phyloP scores from a whole-genome alignment of 2,113 vertebrate species.

The Silurus glanis region DNA sequence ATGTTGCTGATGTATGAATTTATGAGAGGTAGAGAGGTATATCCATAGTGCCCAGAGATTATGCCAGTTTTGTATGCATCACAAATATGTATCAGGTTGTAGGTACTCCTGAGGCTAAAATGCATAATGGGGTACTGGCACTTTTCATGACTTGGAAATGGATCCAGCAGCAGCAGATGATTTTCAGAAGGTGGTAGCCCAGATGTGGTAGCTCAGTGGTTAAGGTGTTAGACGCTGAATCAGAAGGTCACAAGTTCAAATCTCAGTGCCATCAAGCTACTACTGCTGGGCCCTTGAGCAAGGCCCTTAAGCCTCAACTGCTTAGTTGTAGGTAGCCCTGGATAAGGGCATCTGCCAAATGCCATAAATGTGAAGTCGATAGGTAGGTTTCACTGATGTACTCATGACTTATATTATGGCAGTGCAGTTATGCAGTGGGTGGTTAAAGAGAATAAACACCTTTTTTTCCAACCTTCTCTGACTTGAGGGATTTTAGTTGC shows the following conservation, averaged over 20 bases:
- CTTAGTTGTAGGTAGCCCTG: too few relatives aligned
- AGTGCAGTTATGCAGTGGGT: neutral
- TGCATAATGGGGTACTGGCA: neutral
- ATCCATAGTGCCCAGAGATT: neutral
- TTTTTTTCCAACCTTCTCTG: too few relatives aligned
- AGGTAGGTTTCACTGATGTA: too few relatives aligned
- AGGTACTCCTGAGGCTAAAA: neutral
- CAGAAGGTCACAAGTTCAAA: too few relatives aligned
- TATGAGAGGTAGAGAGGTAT: neutral
- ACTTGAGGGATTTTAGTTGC: neutral
- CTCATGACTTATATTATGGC: neutral
- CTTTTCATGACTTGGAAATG: neutral
- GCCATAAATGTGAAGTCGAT: too few relatives aligned
- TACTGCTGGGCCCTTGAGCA: too few relatives aligned
- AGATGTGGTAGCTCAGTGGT: too few relatives aligned
- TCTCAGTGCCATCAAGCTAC: too few relatives aligned
- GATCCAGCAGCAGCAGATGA: neutral
- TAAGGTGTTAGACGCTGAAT: too few relatives aligned
- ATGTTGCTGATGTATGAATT: neutral
- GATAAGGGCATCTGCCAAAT: too few relatives aligned
- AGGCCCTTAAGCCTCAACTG: too few relatives aligned
- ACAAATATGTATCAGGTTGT: neutral
- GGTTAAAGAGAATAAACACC: neutral
- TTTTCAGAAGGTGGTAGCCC: too few relatives aligned
- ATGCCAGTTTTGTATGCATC: neutral